These are phyloP conservation scores for Notamacropus eugenii DNA, from an alignment of 2,797 vertebrate species.

Conservation along the genomic window DNA sequence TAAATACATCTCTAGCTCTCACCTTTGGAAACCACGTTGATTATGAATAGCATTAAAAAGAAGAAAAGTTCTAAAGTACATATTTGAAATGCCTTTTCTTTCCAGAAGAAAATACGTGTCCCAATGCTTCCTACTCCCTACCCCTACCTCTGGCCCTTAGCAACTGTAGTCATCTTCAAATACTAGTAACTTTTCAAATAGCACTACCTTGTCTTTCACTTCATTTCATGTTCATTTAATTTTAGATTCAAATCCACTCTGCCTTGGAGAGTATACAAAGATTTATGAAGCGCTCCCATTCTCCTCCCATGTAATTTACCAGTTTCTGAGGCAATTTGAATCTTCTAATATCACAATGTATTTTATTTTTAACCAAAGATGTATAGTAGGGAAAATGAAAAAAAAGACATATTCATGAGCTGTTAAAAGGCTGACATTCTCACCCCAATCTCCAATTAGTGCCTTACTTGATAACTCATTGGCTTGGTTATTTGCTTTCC, in stretches of 20 bases:
- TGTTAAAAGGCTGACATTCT: neutral
- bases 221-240: slow-evolving; percentile 76
- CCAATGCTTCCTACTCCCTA: slow-evolving; percentile 47
- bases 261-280: slow-evolving; percentile 58
- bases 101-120: neutral
- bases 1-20: slow-evolving; percentile 75
- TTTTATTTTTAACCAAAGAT: slow-evolving; percentile 57
- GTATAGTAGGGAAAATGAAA: neutral
- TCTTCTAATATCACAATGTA: neutral
- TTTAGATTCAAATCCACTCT: slow-evolving; percentile 71
- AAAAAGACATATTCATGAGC: slow-evolving; percentile 14
- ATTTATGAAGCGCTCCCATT: slow-evolving; percentile 66
- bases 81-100: slow-evolving; percentile 50
- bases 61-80: slow-evolving; percentile 60
- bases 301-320: slow-evolving; percentile 15
- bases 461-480: neutral
- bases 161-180: slow-evolving; percentile 74
- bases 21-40: slow-evolving; percentile 70
- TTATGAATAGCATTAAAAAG: slow-evolving; percentile 22
- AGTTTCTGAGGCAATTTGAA: neutral
- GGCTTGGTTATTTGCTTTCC: neutral
- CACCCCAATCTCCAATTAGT: neutral
- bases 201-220: slow-evolving; percentile 47
- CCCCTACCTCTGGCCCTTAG: slow-evolving; percentile 54
- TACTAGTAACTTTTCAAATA: slow-evolving; percentile 55